phyloP scores from a whole-genome alignment of 2,113 vertebrate genomes.

The Larimichthys crocea region DNA sequence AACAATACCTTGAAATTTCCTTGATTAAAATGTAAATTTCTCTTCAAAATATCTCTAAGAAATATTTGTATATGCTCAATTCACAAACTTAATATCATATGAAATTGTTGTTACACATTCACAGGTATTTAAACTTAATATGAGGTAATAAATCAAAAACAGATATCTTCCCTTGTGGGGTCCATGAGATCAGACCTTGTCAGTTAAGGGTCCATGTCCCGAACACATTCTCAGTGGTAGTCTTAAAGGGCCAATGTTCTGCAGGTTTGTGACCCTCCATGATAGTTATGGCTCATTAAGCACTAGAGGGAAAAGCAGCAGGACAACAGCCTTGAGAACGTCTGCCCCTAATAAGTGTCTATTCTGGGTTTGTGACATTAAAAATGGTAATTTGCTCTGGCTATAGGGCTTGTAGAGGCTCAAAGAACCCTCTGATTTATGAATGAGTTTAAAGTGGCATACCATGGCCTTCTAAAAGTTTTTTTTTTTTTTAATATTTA shows the following conservation, averaged over 20 bases:
- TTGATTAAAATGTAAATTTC: no score
- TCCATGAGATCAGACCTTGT: neutral
- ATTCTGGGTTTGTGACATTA: slow-evolving; percentile 27
- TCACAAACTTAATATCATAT: neutral
- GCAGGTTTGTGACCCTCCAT: slow-evolving; percentile 14
- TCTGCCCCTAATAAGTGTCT: slow-evolving; percentile 30
- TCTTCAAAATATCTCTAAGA: no score
- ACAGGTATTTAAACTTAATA: neutral
- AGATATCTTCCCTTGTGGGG: neutral
- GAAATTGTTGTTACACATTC: neutral
- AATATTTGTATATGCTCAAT: no score
- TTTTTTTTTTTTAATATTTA: neutral
- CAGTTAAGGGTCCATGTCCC: neutral
- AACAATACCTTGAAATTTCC: no score
- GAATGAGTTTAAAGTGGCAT: slow-evolving; percentile 4
- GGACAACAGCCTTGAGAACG: neutral
- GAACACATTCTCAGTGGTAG: neutral
- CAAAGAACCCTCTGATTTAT: slow-evolving; percentile 1
- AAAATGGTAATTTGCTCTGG: slow-evolving; percentile 6
- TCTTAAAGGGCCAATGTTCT: neutral
- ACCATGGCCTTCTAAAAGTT: neutral
- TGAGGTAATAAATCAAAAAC: slow-evolving; percentile 4
- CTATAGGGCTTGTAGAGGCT: neutral
- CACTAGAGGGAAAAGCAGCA: slow-evolving; percentile 13
- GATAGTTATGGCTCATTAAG: slow-evolving; percentile 30